Percentiles rank a stretch among this genome's conserved stretches.
Conservation (phyloP, 37 sponge, comb jelly and placozoan genomes). For the Corticium candelabrum region DNA sequence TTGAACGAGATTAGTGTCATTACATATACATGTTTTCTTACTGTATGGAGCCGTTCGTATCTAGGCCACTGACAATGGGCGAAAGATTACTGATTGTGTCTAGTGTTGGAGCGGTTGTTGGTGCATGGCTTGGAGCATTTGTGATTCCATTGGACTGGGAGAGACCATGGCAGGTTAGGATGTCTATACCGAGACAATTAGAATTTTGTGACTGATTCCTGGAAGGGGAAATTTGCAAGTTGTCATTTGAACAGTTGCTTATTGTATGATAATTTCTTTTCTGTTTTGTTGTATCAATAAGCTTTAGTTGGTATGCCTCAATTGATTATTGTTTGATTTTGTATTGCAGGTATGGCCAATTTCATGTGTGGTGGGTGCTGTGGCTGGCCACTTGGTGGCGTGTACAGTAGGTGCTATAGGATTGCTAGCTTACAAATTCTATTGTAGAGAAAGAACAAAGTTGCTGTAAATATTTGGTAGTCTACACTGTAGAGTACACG, state of each 20-base stretch:
- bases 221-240: too few relatives aligned
- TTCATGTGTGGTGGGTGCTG: constrained; percentile 51
- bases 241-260: too few relatives aligned
- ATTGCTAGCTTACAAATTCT: too few relatives aligned
- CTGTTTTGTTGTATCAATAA: too few relatives aligned
- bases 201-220: not conserved
- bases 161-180: constrained; percentile 64
- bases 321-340: not conserved
- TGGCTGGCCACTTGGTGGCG: constrained; percentile 19
- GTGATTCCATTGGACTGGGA: constrained; percentile 67
- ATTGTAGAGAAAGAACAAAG: too few relatives aligned
- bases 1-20: too few relatives aligned
- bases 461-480: too few relatives aligned
- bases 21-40: too few relatives aligned
- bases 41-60: not conserved
- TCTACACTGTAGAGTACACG: too few relatives aligned
- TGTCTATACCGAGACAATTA: not conserved
- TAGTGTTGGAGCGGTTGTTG: constrained; percentile 20
- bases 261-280: too few relatives aligned
- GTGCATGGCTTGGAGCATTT: constrained; percentile 67
- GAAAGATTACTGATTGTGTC: constrained; percentile 6
- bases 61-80: not conserved
- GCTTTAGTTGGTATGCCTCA: too few relatives aligned
- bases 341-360: constrained; percentile 65
- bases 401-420: not conserved